These are phyloP conservation scores for Odiellus spinosus DNA, from an alignment of 2,888 invertebrate species.

Conservation along the genomic window DNA sequence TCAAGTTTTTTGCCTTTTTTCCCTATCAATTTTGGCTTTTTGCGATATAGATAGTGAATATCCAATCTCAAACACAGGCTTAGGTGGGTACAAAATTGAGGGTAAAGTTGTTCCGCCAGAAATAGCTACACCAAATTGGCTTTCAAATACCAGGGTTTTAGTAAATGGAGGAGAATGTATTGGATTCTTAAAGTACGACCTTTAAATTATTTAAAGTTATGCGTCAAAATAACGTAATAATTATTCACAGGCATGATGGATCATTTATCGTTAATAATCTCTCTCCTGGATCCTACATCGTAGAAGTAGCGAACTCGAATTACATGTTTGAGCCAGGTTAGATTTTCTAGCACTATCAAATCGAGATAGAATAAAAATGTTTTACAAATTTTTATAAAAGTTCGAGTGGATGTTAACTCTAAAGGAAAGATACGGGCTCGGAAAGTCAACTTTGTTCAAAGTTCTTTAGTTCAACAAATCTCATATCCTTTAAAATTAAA, in stretches of 20 bases:
- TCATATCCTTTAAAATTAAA: conserved; percentile 84
- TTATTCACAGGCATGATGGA: conserved; percentile 59
- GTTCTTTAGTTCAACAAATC: conserved; percentile 71
- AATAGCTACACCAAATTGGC: conserved; percentile 42
- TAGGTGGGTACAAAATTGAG: conserved; percentile 39
- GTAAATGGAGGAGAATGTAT: conserved; percentile 78
- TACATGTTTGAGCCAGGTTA: conserved; percentile 79
- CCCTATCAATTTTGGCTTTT: too few relatives aligned
- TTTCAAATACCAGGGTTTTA: conserved; percentile 51
- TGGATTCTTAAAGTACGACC: conserved; percentile 51
- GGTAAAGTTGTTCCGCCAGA: conserved; percentile 63
- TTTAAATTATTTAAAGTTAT: not conserved
- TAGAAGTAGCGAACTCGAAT: conserved; percentile 80
- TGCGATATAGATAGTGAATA: too few relatives aligned
- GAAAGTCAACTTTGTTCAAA: conserved; percentile 84
- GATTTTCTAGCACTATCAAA: too few relatives aligned
- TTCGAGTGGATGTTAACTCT: conserved; percentile 89
- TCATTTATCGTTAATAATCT: conserved; percentile 73
- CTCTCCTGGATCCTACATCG: conserved; percentile 78
- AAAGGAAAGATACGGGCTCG: conserved; percentile 93
- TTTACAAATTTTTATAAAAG: too few relatives aligned
- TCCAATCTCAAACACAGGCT: too few relatives aligned
- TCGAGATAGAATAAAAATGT: too few relatives aligned
- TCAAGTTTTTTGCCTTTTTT: too few relatives aligned
- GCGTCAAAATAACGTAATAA: not conserved